Base-by-base conservation (phyloP, 2,797 vertebrate species). In the Varecia variegata region DNA sequence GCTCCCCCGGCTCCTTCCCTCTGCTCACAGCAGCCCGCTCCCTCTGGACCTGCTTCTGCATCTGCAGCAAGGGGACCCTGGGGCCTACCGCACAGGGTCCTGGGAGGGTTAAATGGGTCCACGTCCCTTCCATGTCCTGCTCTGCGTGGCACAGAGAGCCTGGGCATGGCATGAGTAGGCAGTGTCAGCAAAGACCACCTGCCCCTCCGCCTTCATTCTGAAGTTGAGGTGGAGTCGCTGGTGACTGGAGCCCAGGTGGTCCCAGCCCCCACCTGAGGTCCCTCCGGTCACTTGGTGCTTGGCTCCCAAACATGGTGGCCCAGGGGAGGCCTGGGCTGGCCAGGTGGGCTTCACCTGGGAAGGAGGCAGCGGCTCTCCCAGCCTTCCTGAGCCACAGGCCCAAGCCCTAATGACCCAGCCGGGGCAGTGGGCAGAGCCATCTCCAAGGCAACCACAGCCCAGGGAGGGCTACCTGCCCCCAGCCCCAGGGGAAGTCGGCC, bases 371-470 rank as follows among this genome's bases (percentile, higher is more conserved):
- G 15, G 38, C 35, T 54, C n/a, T 70, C 32, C 76, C 38, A 8
- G 81, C 18, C 67, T 82, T 76, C 23, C 68, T 20, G 38, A 62
- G 58, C 52, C 81, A 71, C 10, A 96, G 68, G 58, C 58, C 43
- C 18, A 40, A 96, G 87, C 30, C 87, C 89, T 89, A 65, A 79
- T 56, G 58, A 96, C 73, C 54, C 82, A 93, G 94, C 94, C 38
- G 32, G 90, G 93, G 68, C 79, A 54, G 84, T 84, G 68, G 30
- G 13, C 11, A 45, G 86, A 93, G 73, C 60, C 14, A 32, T 95
- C 83, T 76, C 95, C 67, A 77, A 65, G 60, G 70, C 40, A 96
- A 93, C 90, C 45, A 9, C 11, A 76, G 52, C 74, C 50, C 74
- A 0, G 43, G 38, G 91, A 81, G 85, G 40, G 43, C 60, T 20